These are phyloP conservation scores for Gymnobelideus leadbeateri DNA, from an alignment of 2,113 vertebrate species.

Conservation along the genomic window DNA sequence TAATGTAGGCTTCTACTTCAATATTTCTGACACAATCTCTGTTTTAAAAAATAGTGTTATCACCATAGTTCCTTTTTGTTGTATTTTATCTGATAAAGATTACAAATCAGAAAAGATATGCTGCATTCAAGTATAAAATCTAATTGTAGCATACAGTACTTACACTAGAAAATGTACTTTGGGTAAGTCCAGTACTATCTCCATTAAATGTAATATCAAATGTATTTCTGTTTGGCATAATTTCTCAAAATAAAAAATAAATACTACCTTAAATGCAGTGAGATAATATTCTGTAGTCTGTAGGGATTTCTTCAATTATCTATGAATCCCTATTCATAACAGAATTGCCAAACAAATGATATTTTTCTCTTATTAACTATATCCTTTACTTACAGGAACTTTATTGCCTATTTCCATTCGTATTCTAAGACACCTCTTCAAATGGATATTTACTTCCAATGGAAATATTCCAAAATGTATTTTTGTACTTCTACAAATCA, in stretches of 20 bases:
- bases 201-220: conserved; percentile 42
- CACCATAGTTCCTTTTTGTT: conserved; percentile 33
- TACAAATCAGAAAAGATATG: conserved; percentile 39
- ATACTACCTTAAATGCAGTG: not conserved
- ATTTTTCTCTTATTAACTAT: conserved; percentile 22
- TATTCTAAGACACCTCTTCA: not conserved
- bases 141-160: conserved; percentile 20
- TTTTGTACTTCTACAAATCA: not conserved
- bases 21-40: conserved; percentile 22
- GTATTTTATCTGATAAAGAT: conserved; percentile 53
- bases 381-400: not conserved
- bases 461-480: not conserved
- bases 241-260: not conserved
- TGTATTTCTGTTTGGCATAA: not conserved
- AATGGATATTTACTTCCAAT: not conserved
- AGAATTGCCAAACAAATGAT: conserved; percentile 25
- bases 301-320: not conserved
- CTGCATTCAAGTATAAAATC: conserved; percentile 35
- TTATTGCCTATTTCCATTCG: conserved; percentile 34
- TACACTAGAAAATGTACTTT: not conserved
- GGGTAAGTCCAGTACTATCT: not conserved
- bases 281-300: not conserved
- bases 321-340: conserved; percentile 4
- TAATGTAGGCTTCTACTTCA: conserved; percentile 27
- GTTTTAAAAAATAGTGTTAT: not conserved